Conservation (phyloP, 2,113 vertebrate species). For the Lanius ludovicianus region DNA sequence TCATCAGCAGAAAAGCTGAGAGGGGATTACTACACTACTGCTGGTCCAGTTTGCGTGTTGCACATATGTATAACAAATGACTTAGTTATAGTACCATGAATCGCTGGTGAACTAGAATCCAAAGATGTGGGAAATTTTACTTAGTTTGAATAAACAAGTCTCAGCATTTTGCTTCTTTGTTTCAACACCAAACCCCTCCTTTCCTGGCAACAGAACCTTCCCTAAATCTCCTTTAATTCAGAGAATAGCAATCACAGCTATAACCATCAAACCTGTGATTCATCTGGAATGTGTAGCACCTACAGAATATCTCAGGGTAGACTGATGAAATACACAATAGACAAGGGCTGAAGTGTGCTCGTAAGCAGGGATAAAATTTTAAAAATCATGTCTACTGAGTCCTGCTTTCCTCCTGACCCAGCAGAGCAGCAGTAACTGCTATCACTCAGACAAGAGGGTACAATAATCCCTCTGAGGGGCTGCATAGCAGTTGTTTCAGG, state of each 20-base stretch:
- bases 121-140: background rate
- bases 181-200: background rate
- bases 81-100: background rate
- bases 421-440: background rate
- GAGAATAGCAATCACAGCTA: background rate
- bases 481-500: background rate
- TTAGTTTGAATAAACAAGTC: background rate
- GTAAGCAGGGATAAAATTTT: background rate
- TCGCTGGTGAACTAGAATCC: background rate
- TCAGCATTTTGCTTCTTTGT: background rate
- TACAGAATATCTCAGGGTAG: background rate
- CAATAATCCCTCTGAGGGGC: background rate
- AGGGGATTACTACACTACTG: background rate
- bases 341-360: background rate
- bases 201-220: background rate
- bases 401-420: background rate
- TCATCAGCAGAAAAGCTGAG: background rate
- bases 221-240: background rate
- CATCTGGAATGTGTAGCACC: background rate
- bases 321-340: background rate
- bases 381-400: background rate
- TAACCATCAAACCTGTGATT: background rate
- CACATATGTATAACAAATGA: background rate
- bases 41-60: background rate
- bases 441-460: background rate